These are phyloP conservation scores for Sphaerophoria rueppellii DNA, from an alignment of 2,888 invertebrate genomes.

Conservation along the genomic window DNA sequence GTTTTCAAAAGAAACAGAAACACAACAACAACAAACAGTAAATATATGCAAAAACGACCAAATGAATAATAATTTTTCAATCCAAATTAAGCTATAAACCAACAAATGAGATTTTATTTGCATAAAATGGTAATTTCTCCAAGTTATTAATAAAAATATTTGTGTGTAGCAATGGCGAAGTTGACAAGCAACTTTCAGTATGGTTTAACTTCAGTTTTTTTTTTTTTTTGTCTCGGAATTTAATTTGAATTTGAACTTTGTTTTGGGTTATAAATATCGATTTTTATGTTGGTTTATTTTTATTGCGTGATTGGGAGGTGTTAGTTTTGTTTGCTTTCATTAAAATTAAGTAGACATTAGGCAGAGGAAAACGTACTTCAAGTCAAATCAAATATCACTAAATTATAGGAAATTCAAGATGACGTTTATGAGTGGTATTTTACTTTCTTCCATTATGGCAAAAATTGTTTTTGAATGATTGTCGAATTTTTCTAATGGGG, in stretches of 20 bases:
- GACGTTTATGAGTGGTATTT: too few species aligned
- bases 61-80: constrained; percentile 28
- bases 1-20: neutral
- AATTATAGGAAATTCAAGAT: too few species aligned
- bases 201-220: too few species aligned
- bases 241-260: constrained; percentile 12
- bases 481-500: too few species aligned
- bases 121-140: constrained; percentile 30
- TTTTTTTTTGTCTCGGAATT: neutral
- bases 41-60: constrained; percentile 32
- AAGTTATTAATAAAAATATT: constrained; percentile 20
- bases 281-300: constrained; percentile 9
- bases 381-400: neutral
- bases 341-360: neutral
- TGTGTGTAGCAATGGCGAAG: neutral
- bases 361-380: neutral
- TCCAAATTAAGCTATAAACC: constrained; percentile 38
- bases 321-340: neutral
- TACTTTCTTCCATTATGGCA: too few species aligned
- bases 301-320: constrained; percentile 17
- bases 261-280: constrained; percentile 14
- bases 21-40: neutral
- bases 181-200: constrained; percentile 10
- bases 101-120: constrained; percentile 25
- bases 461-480: too few species aligned